Base-by-base conservation (phyloP, 1,140 invertebrate genomes). In the Lordiphosa stackelbergi region DNA sequence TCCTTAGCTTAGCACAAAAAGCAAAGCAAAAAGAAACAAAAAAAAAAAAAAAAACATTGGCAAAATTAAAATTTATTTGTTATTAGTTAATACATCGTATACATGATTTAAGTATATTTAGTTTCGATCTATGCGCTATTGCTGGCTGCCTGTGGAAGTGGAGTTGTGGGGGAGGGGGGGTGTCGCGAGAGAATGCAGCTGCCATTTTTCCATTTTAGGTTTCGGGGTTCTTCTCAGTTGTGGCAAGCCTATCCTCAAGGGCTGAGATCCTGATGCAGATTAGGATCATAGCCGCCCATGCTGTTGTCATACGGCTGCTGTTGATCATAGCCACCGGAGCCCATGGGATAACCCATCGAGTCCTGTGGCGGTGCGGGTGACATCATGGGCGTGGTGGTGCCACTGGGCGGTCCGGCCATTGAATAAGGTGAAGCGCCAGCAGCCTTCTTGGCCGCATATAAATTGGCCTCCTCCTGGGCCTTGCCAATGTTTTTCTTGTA, bases 401-500 rank as follows among this genome's bases (percentile, higher is more conserved):
- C 95, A 78, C 94, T 94, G 54, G 93, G 93, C 56, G 93, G 92
- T 64, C 92, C 91, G 66, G 93, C 94, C 93, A 96, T 94, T 74
- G 93, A 95, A 90, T 97, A 97, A 51, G 95, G 95, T 60, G 95
- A 97, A 62, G 95, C 95, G 93, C 95, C 95, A 64, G 97, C 97
- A 84, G 97, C 97, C 89, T 99, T 99, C 91, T 99, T 99, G 43
- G 98, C 97, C 68, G 98, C 98, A 89, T 99, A 99, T 73, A 99
- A 90, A 89, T 99, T 99, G 35, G 98, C 98, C 90, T 99, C 98
- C 90, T 99, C 98, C 89, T 99, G 98, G 53, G 98, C 98, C 90
- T 99, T 99, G 68, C 98, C 97, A 69, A 99, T 99, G 89, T 99
- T 99, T 91, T 99, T 99, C 93, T 99, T 99, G 90, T 99, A 99